Evolutionary conservation across 1,140 invertebrate species (phyloP).

Genomic region (Eumaeus atala): DNA sequence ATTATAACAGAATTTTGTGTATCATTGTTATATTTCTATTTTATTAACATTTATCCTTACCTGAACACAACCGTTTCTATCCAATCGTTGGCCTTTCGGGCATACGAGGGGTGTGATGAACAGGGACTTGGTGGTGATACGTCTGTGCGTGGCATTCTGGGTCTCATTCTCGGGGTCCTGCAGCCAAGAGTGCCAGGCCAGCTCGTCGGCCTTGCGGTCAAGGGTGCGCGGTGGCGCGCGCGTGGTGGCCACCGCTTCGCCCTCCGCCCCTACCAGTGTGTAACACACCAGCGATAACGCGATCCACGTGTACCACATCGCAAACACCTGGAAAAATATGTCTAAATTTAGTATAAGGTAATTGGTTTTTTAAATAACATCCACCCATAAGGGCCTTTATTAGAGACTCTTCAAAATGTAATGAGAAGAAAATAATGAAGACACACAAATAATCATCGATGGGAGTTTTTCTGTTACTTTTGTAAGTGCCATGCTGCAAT

Average conservation of each 20-base stretch:
- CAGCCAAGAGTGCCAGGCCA: constrained; percentile 59
- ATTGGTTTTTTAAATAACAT: too few relatives aligned
- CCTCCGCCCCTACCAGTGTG: constrained; percentile 46
- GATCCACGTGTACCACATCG: constrained; percentile 66
- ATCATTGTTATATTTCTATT: too few relatives aligned
- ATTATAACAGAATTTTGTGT: too few relatives aligned
- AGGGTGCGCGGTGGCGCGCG: constrained; percentile 54
- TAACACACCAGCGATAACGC: constrained; percentile 59
- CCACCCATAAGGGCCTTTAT: too few relatives aligned
- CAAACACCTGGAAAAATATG: constrained; percentile 53
- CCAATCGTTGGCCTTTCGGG: constrained; percentile 57
- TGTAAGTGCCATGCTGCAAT: too few relatives aligned
- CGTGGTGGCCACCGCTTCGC: constrained; percentile 38
- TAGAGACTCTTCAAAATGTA: too few relatives aligned
- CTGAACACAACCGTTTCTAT: constrained; percentile 58
- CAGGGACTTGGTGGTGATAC: constrained; percentile 63
- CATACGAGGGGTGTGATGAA: constrained; percentile 61
- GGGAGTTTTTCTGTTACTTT: too few relatives aligned
- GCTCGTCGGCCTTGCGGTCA: constrained; percentile 54
- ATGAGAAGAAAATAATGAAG: too few relatives aligned
- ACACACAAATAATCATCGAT: too few relatives aligned
- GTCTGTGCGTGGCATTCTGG: constrained; percentile 53
- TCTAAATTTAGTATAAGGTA: not conserved
- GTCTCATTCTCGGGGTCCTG: constrained; percentile 55
- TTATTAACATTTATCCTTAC: too few relatives aligned